phyloP scores from a whole-genome alignment of 2,888 invertebrate genomes.

The Drosophila infuscata region DNA sequence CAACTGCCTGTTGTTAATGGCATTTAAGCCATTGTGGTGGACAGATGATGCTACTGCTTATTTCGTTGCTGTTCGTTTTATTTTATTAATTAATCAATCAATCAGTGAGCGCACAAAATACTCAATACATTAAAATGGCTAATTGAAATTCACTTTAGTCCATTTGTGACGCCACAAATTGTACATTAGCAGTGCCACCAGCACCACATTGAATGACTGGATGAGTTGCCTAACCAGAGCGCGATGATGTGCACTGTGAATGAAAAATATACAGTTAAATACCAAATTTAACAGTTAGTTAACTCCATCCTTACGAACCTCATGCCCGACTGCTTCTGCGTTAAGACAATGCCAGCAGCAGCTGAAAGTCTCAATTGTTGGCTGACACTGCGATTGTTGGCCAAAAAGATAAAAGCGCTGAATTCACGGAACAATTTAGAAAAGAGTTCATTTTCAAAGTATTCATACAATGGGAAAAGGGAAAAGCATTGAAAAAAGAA shows the following conservation, averaged over 20 bases:
- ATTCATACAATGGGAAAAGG: background rate
- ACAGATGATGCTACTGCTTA: constrained; percentile 4
- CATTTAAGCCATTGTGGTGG: constrained; percentile 45
- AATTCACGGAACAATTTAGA: constrained; percentile 32
- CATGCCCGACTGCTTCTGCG: constrained; percentile 35
- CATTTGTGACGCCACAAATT: constrained; percentile 84
- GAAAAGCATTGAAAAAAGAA: background rate
- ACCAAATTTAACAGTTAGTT: constrained; percentile 3
- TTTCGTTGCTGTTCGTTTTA: constrained; percentile 37
- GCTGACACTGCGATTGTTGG: constrained; percentile 9
- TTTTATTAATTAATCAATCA: constrained; percentile 73
- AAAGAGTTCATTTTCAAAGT: constrained; percentile 1
- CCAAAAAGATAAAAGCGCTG: constrained; percentile 42
- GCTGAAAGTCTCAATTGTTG: constrained; percentile 53
- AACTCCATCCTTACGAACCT: constrained; percentile 42
- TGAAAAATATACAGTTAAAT: constrained; percentile 2
- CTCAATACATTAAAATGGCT: constrained; percentile 60
- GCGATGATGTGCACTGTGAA: constrained; percentile 77
- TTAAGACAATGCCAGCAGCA: constrained; percentile 61
- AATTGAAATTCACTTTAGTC: constrained; percentile 83
- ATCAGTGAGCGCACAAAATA: constrained; percentile 44
- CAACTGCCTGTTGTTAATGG: constrained; percentile 56
- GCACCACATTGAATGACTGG: constrained; percentile 81
- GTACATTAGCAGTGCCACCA: constrained; percentile 82
- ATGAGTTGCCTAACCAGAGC: constrained; percentile 76